These are phyloP conservation scores for Anguilla megastoma DNA, from an alignment of 2,797 vertebrate genomes.

Conservation along the genomic window DNA sequence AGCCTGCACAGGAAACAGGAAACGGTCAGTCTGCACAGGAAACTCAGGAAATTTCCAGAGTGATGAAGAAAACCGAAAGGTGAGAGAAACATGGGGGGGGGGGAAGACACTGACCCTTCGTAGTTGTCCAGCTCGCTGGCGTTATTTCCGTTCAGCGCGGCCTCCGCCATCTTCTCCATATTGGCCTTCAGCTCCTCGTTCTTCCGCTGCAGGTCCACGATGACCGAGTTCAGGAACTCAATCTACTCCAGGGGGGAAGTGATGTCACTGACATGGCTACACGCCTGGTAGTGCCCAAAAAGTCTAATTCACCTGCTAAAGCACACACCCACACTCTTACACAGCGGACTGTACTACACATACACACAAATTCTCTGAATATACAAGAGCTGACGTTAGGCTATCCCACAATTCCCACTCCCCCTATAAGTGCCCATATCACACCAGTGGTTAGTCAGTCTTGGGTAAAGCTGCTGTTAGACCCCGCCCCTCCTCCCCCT, in stretches of 20 bases:
- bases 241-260: conserved; percentile 69
- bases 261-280: not conserved
- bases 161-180: conserved; percentile 89
- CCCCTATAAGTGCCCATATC: not conserved
- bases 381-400: not conserved
- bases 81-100: too few relatives aligned
- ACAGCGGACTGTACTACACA: not conserved
- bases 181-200: conserved; percentile 87
- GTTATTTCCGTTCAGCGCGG: conserved; percentile 89
- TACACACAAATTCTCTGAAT: not conserved
- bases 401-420: conserved; percentile 14
- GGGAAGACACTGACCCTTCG: conserved; percentile 73
- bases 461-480: not conserved
- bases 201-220: conserved; percentile 91
- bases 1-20: too few relatives aligned
- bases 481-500: not conserved
- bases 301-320: not conserved
- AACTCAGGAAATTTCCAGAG: too few relatives aligned
- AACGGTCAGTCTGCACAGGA: too few relatives aligned
- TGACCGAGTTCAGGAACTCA: conserved; percentile 95
- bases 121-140: conserved; percentile 80
- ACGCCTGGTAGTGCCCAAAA: not conserved
- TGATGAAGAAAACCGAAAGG: too few relatives aligned
- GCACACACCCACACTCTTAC: not conserved
- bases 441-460: conserved; percentile 22